Evolutionary conservation across 2,797 vertebrate genomes (phyloP).

Genomic region (Chromis chromis): DNA sequence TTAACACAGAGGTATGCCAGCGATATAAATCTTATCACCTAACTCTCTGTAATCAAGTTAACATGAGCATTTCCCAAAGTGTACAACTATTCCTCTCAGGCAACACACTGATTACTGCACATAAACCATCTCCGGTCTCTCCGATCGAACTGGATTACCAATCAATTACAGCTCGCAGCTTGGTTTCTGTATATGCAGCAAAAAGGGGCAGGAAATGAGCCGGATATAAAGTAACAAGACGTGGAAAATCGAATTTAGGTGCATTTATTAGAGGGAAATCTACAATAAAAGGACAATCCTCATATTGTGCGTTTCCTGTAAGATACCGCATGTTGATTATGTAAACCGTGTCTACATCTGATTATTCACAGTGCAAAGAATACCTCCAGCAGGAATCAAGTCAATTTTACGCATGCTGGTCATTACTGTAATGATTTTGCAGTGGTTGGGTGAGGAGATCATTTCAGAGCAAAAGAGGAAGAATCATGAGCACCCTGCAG

Average conservation of each 20-base stretch:
- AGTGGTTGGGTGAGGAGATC: slow-evolving; percentile 12
- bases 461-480: slow-evolving; percentile 33
- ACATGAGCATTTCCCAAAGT: background rate
- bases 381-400: background rate
- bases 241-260: no score
- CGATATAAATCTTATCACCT: slow-evolving; percentile 2
- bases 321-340: background rate
- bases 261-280: slow-evolving; percentile 11
- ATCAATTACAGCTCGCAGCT: background rate
- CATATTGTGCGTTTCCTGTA: slow-evolving; percentile 7
- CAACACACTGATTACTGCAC: slow-evolving; percentile 9
- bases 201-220: background rate
- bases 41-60: background rate
- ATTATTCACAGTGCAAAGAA: slow-evolving; percentile 14
- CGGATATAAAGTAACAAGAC: background rate
- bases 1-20: background rate
- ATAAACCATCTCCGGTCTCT: background rate
- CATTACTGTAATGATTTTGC: slow-evolving; percentile 18
- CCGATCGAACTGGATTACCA: background rate
- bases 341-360: background rate
- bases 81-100: background rate
- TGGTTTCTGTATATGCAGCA: background rate
- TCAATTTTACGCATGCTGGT: slow-evolving; percentile 7
- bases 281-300: background rate
- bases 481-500: slow-evolving; percentile 52